A percentile compares a stretch with the other conserved stretches of the same genome.
Conservation (phyloP, 2,797 vertebrate genomes). For the Synanceia verrucosa region DNA sequence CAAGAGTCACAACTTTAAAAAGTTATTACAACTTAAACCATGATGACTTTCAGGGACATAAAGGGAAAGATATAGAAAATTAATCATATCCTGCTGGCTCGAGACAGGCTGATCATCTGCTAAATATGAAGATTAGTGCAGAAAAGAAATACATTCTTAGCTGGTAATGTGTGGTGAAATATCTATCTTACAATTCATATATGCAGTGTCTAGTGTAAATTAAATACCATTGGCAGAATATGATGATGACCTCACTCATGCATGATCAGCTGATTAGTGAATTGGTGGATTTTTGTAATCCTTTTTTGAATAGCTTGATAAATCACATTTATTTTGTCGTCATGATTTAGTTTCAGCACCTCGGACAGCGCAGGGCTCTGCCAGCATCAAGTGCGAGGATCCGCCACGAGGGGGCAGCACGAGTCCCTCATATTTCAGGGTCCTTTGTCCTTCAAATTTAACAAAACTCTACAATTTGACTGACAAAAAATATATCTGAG, state of each 20-base stretch:
- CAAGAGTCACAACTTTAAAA: neutral
- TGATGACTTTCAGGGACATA: neutral
- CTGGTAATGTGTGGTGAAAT: neutral
- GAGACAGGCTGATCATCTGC: neutral
- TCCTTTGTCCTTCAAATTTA: neutral
- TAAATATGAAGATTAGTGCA: neutral
- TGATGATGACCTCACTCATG: neutral
- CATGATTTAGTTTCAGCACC: conserved; percentile 57
- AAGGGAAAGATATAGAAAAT: neutral
- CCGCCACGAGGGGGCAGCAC: conserved; percentile 51
- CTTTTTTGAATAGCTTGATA: neutral
- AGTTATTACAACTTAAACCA: no score
- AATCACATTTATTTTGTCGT: neutral
- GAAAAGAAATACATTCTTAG: neutral
- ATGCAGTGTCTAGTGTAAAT: neutral
- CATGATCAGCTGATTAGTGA: neutral
- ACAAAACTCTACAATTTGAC: neutral
- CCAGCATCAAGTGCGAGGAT: neutral
- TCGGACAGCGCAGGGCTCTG: conserved; percentile 51
- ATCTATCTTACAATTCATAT: neutral
- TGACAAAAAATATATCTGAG: neutral
- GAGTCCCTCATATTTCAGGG: neutral
- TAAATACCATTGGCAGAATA: neutral
- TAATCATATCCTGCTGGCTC: neutral
- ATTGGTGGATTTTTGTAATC: neutral